These are phyloP conservation scores for Xiphophorus maculatus DNA, from an alignment of 2,113 vertebrate species.

Conservation along the genomic window DNA sequence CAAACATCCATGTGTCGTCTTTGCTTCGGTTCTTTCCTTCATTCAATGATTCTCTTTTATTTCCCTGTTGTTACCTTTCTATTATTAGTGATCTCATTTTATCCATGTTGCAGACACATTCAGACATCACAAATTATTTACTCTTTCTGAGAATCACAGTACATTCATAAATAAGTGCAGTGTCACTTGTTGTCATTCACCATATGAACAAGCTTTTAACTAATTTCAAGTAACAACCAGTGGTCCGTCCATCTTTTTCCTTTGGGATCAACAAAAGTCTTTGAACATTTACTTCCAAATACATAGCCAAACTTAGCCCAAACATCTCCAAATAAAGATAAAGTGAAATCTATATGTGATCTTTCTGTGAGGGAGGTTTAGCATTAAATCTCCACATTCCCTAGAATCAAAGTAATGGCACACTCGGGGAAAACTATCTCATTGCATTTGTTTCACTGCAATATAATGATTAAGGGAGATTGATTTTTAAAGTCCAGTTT, in stretches of 20 bases:
- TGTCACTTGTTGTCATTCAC: not conserved
- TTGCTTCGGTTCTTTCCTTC: constrained; percentile 2
- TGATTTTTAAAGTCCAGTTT: constrained; percentile 46
- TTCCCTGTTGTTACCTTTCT: not conserved
- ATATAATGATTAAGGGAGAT: constrained; percentile 66
- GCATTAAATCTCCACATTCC: constrained; percentile 39
- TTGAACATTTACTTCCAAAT: constrained; percentile 37
- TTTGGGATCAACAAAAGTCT: constrained; percentile 37
- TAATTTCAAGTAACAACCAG: not conserved
- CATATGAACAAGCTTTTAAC: not conserved
- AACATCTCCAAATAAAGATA: constrained; percentile 42
- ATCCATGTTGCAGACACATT: constrained; percentile 14
- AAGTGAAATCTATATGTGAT: constrained; percentile 25
- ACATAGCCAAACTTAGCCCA: constrained; percentile 43
- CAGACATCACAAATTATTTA: constrained; percentile 1
- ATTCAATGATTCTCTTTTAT: constrained; percentile 1
- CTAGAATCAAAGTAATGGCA: constrained; percentile 57
- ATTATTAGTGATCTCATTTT: constrained; percentile 13
- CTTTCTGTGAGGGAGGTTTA: constrained; percentile 36
- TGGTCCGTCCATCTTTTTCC: constrained; percentile 7
- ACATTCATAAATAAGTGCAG: constrained; percentile 26
- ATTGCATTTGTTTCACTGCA: constrained; percentile 27
- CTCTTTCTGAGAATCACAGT: constrained; percentile 1
- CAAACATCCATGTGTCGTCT: constrained; percentile 25
- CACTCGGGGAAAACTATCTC: constrained; percentile 30